phyloP scores from a whole-genome alignment of 2,113 vertebrate species.

The Lagopus leucura region DNA sequence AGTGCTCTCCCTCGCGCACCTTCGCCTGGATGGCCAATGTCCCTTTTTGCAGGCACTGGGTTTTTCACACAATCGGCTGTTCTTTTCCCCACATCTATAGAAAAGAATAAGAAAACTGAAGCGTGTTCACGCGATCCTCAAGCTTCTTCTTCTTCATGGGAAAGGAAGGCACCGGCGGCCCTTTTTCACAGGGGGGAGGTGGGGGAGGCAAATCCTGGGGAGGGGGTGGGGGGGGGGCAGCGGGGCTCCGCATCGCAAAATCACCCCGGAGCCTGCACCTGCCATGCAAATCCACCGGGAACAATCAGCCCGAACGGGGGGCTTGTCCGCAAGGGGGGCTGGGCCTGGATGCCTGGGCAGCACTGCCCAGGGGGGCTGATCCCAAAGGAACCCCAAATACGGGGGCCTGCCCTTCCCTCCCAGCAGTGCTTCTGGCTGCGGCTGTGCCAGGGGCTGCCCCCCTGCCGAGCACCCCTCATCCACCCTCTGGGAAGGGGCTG shows the following conservation, averaged over 20 bases:
- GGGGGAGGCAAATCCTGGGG: background rate
- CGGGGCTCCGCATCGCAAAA: background rate
- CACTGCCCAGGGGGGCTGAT: background rate
- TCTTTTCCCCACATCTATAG: slow-evolving; percentile 76
- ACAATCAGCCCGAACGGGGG: background rate
- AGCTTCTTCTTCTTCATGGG: slow-evolving; percentile 70
- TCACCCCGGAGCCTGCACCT: slow-evolving; percentile 50
- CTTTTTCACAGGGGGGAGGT: background rate
- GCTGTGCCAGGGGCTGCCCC: rapidly evolving
- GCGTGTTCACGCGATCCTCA: slow-evolving; percentile 58
- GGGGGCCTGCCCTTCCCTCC: background rate
- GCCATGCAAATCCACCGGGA: slow-evolving; percentile 34
- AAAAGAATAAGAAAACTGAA: slow-evolving; percentile 66
- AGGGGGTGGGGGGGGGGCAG: background rate
- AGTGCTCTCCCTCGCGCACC: slow-evolving; percentile 80
- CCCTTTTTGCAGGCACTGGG: slow-evolving; percentile 83
- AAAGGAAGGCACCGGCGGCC: slow-evolving; percentile 52
- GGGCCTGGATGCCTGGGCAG: background rate
- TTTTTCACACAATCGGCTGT: slow-evolving; percentile 69
- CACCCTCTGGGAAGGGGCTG: rapidly evolving
- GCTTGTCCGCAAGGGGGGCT: background rate
- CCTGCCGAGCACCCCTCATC: background rate
- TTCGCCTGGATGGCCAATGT: slow-evolving; percentile 78
- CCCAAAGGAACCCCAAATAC: background rate
- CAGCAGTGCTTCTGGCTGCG: background rate